Evolutionary conservation across 2,113 vertebrate species (phyloP).

Genomic region (Gambusia holbrooki): DNA sequence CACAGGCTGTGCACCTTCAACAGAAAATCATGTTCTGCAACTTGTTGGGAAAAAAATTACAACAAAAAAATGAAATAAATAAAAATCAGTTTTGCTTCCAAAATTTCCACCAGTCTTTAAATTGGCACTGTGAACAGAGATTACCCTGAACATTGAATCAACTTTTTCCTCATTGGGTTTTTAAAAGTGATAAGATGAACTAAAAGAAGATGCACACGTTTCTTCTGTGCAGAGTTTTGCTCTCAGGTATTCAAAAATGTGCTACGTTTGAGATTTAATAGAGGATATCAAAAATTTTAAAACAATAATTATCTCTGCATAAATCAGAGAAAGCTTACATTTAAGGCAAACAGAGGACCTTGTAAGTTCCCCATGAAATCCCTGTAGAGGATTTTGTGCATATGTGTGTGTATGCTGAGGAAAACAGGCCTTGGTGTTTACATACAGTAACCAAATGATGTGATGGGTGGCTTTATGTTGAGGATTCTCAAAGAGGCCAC

Average conservation of each 20-base stretch:
- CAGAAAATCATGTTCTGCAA: conserved; percentile 36
- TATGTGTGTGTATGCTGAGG: not conserved
- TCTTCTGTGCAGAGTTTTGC: not conserved
- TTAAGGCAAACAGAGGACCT: not conserved
- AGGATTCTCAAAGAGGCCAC: conserved; percentile 27
- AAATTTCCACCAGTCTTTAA: conserved; percentile 32
- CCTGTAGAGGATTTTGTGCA: not conserved
- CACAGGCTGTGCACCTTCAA: conserved; percentile 14
- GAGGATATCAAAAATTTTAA: not conserved
- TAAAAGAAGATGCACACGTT: conserved; percentile 13
- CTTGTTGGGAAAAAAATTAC: not conserved
- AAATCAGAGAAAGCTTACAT: not conserved
- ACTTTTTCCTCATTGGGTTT: conserved; percentile 27
- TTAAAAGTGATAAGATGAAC: conserved; percentile 29
- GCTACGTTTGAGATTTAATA: not conserved
- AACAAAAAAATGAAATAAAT: not conserved
- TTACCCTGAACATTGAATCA: not conserved
- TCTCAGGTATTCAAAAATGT: not conserved
- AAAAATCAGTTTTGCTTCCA: conserved; percentile 26
- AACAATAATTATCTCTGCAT: conserved; percentile 6
- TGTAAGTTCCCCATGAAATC: conserved; percentile 6
- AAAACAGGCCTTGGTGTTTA: not conserved
- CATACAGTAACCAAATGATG: conserved; percentile 1
- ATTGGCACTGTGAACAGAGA: no score
- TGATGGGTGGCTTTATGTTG: not conserved